Base-by-base conservation (phyloP, 2,113 vertebrate genomes). In the Elephantulus edwardii region DNA sequence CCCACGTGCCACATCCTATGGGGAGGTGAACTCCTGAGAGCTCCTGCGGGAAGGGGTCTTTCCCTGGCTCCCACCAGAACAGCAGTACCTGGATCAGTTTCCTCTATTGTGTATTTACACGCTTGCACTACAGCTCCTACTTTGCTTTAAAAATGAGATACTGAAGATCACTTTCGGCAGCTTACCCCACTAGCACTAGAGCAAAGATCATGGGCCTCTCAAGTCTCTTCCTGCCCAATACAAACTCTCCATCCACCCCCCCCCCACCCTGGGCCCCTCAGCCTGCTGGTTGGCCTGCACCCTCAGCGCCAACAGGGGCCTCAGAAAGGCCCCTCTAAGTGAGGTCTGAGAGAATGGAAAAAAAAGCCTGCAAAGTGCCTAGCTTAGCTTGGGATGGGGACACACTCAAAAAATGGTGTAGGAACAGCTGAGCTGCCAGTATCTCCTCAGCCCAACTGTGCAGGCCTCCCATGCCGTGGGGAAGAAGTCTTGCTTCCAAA, bases 321-420 rank as follows among this genome's bases (percentile, higher is more conserved):
- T 52, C 54, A 60, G n/a, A 52, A 24, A 72, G 80, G 48, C 46
- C 79, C 70, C 46, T n/a, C 76, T 66, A 33, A 2, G 17, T 0
- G 6, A 50, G 76, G 56, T 40, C 24, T 42, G 33, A 28, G 62
- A 66, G 64, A n/a, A 12, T 0, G 38, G 35, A 52, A 1, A 80
- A 16, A 54, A 30, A 30, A 30, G n/a, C 24, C 79, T 62, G 38
- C 40, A 2, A 9, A 46, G 48, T 2, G 79, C 86, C 75, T 28
- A 44, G 70, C 79, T 72, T 7, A 68, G 77, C 52, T 42, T 72
- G 91, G 89, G 86, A 30, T 7, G 8, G 78, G 44, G 6, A 14
- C 80, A n/a, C 82, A 22, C 28, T 24, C 2, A 7, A 12, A 1
- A 1, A 19, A 26, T 0, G 1, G 56, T 20, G 20, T 35, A 4